These are phyloP conservation scores for Hestina assimilis DNA, from an alignment of 1,140 invertebrate genomes.

Conservation along the genomic window DNA sequence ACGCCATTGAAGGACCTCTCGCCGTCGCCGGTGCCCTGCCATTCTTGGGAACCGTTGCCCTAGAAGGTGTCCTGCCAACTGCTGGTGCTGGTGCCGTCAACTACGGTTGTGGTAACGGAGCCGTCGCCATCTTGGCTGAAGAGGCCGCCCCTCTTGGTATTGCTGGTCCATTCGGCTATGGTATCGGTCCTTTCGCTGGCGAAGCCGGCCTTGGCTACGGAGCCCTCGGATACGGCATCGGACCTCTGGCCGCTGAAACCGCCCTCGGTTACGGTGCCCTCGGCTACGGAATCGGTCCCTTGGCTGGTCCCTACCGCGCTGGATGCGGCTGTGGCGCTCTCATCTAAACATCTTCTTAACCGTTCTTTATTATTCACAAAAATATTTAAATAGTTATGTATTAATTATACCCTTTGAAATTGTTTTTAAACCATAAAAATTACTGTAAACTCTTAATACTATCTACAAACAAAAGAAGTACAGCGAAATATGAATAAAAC, in stretches of 20 bases:
- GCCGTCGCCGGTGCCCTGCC: conserved; percentile 37
- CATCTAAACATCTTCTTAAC: neutral
- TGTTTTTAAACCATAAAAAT: too few species aligned
- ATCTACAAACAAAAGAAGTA: too few species aligned
- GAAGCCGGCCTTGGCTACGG: neutral
- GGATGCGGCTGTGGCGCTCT: neutral
- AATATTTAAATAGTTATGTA: too few species aligned
- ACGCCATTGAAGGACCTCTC: conserved; percentile 37
- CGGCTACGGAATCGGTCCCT: neutral
- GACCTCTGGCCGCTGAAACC: neutral
- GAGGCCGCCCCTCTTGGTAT: conserved; percentile 14
- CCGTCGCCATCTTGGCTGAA: conserved; percentile 36
- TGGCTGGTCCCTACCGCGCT: neutral
- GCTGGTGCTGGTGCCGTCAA: conserved; percentile 37
- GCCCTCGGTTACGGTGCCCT: neutral
- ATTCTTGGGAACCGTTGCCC: conserved; percentile 37
- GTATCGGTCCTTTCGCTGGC: neutral
- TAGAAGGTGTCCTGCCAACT: conserved; percentile 37
- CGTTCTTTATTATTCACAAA: too few species aligned
- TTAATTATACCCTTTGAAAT: neutral
- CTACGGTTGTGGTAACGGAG: conserved; percentile 41
- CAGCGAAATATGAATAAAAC: too few species aligned
- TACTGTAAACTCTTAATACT: too few species aligned
- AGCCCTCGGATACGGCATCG: neutral
- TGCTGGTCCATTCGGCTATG: conserved; percentile 13